Evolutionary conservation across 1,140 invertebrate species (phyloP), one percentile per base, ranked within the genome.

Genomic region (Himalopsyche phryganea): DNA sequence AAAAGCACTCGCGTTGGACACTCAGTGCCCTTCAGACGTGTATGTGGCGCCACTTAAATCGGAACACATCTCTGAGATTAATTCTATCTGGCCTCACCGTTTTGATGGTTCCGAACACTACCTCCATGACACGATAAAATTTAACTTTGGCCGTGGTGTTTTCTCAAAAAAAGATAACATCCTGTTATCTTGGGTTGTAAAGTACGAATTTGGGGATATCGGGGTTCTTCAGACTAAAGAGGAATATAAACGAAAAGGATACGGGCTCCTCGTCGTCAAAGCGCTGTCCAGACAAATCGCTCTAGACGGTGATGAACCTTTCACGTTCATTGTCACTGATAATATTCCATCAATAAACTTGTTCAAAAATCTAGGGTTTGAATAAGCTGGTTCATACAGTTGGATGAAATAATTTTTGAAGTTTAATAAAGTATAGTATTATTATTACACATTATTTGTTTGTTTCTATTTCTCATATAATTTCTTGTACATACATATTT

Each of bases 111-210:
- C 69, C 1, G 59, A 67, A 33, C 40, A 61, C 17, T 69, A 68
- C 52, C 46, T 72, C 13, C 20, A 47, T 2, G 47, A 58, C 38
- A 48, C 69, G 15, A 62, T 71, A 42, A 53, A 66, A 49, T 59
- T 66, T 28, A 69, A 68, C 55, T 66, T 61, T 42, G 68, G 69
- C 3, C 54, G 56, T 13, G 70, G 70, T 15, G 20, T 71, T 7
- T 72, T 66, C 56, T 53, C 65, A 5, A 66, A 68, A 58, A 35
- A 32, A 6, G 50, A 51, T 15, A 47, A 67, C 33, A 46, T 63
- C 41, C 41, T 71, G 14, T 58, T 68, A 4, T 50, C 65, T 13
- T 72, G 70, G 70, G 63, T 61, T 5, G 42, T 71, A 6, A 68
- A 67, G 49, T 65, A 67, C 54, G 60, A 67, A 41, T 63, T 67